Conservation (phyloP, 1,140 invertebrate genomes). For the Latrodectus geometricus region DNA sequence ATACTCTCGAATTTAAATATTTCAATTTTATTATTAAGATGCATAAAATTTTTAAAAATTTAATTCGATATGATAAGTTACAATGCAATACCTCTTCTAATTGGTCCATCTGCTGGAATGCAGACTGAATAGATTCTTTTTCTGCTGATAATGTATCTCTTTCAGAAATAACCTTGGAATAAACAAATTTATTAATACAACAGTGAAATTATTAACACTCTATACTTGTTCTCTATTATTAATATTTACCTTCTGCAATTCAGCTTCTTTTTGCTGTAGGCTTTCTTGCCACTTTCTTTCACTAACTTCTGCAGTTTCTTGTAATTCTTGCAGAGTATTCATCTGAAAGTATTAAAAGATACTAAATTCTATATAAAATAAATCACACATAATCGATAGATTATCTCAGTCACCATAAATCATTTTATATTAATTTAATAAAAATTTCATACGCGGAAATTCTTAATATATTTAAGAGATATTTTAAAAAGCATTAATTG, state of each 20-base stretch:
- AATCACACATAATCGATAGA: too few relatives aligned
- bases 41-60: too few relatives aligned
- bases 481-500: too few relatives aligned
- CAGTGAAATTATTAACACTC: not conserved
- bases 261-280: constrained; percentile 74
- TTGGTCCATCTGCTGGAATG: constrained; percentile 48
- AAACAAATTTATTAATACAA: not conserved
- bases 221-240: not conserved
- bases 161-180: constrained; percentile 32
- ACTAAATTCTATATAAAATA: too few relatives aligned
- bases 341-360: constrained; percentile 72
- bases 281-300: constrained; percentile 78
- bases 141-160: constrained; percentile 26
- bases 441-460: too few relatives aligned
- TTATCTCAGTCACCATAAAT: too few relatives aligned
- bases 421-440: too few relatives aligned
- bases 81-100: constrained; percentile 51
- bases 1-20: too few relatives aligned
- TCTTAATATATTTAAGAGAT: too few relatives aligned
- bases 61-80: too few relatives aligned
- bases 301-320: constrained; percentile 78
- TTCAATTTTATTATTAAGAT: too few relatives aligned
- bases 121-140: constrained; percentile 48
- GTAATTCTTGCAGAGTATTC: constrained; percentile 77
- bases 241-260: constrained; percentile 73